Conservation (phyloP, 2,888 invertebrate species). For the Rapana venosa region DNA sequence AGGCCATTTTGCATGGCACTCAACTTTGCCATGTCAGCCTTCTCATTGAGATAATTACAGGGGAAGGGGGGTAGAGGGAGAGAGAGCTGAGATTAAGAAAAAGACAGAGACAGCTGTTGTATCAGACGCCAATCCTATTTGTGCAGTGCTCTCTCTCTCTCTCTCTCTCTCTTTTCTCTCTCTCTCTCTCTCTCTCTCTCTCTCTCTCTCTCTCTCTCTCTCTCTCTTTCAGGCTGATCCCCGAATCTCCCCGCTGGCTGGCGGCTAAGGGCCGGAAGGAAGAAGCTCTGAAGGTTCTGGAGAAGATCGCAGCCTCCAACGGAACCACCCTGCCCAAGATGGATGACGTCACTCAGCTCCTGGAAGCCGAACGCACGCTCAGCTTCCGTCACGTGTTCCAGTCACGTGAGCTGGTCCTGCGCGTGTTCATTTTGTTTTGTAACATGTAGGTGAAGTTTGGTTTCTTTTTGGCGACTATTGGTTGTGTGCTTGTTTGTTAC, state of each 20-base stretch:
- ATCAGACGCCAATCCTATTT: too few relatives aligned
- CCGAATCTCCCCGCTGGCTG: conserved; percentile 40
- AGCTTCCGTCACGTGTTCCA: conserved; percentile 14
- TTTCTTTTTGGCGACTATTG: too few relatives aligned
- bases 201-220: not conserved
- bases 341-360: not conserved
- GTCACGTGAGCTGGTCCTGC: conserved; percentile 27
- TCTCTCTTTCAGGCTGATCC: conserved; percentile 15
- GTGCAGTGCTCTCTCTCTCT: too few relatives aligned
- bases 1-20: too few relatives aligned
- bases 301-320: conserved; percentile 37
- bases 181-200: not conserved
- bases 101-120: too few relatives aligned
- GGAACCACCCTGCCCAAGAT: conserved; percentile 5
- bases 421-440: conserved; percentile 19
- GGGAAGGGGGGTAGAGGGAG: too few relatives aligned
- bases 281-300: conserved; percentile 23
- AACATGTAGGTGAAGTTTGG: conserved; percentile 10
- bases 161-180: too few relatives aligned
- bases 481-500: too few relatives aligned
- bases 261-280: not conserved
- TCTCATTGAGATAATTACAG: too few relatives aligned
- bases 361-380: conserved; percentile 8
- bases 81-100: too few relatives aligned
- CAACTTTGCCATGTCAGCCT: too few relatives aligned